phyloP scores from a whole-genome alignment of 2,797 vertebrate species.

The Acomys russatus region DNA sequence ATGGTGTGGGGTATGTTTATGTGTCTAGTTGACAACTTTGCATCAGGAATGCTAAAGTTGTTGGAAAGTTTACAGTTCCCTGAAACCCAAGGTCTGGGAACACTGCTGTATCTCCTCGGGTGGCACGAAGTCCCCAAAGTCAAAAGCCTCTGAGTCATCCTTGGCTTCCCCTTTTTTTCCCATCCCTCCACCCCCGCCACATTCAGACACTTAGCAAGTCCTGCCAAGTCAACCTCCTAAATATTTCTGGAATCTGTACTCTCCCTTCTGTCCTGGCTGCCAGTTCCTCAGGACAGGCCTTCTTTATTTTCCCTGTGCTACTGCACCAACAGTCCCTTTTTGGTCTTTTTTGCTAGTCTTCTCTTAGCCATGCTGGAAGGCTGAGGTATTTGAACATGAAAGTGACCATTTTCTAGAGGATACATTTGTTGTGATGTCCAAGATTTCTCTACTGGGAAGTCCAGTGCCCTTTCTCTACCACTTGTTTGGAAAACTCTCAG shows the following conservation, averaged over 20 bases:
- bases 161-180: conserved; percentile 76
- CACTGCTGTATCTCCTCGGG: conserved; percentile 74
- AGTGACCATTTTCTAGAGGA: conserved; percentile 20
- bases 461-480: not conserved
- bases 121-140: conserved; percentile 82
- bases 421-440: not conserved
- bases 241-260: conserved; percentile 83
- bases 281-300: conserved; percentile 78
- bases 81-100: conserved; percentile 79
- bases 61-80: conserved; percentile 67
- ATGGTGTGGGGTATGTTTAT: conserved; percentile 44
- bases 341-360: conserved; percentile 23
- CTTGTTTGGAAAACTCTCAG: not conserved
- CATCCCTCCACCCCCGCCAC: conserved; percentile 73
- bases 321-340: conserved; percentile 1
- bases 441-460: not conserved
- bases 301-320: conserved; percentile 75
- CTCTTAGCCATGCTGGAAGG: conserved; percentile 29
- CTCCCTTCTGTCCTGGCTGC: conserved; percentile 75
- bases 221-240: conserved; percentile 82
- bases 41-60: conserved; percentile 36
- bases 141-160: conserved; percentile 81
- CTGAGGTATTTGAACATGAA: conserved; percentile 44
- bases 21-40: conserved; percentile 65
- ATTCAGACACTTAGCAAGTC: conserved; percentile 79